Evolutionary conservation across 1,140 invertebrate species (phyloP), one percentile per base, ranked within the genome.

Genomic region (Acromyrmex heyeri): DNA sequence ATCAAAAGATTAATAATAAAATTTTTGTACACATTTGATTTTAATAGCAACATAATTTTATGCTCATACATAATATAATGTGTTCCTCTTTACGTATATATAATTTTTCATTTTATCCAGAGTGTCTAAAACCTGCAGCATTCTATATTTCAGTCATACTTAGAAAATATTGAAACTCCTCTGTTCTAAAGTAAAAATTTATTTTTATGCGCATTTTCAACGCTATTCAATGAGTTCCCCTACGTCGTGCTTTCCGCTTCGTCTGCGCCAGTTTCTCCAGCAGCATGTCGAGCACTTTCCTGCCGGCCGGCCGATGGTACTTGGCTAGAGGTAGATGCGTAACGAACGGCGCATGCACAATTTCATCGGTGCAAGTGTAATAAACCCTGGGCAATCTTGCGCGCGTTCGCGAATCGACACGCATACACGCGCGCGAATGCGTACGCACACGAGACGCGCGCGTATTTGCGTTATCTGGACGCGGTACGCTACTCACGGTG

Each of bases 321-420:
- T 86, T 59, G 57, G 14, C 30, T 62, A 30, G 73, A 88, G 87
- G 75, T 85, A 69, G 77, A 90, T 89, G 88, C 88, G 87, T 89
- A 87, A 64, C 88, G 83, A 86, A 81, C 85, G 88, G 87, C 89
- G 90, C 91, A 92, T 91, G 92, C 87, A 91, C 90, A 91, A 88
- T 92, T 91, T 90, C 90, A 91, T 91, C 89, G 87, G 85, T 86
- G 78, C 85, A 87, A 92, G 90, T 92, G 92, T 91, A 93, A 93
- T 93, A 93, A 93, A 92, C 88, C 90, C 79, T 88, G 81, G 77
- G 14, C 87, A 83, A 83, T 83, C 70, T 86, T 83, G 69, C 34
- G 86, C 82, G 76, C 76, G 67, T 57, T 69, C 69, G 75, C 65
- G n/a, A 7, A 48, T n/a, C 67, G 79, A 27, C 50, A 57, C 73